Conservation (phyloP, 2,888 invertebrate species). For the Brassicogethes aeneus region DNA sequence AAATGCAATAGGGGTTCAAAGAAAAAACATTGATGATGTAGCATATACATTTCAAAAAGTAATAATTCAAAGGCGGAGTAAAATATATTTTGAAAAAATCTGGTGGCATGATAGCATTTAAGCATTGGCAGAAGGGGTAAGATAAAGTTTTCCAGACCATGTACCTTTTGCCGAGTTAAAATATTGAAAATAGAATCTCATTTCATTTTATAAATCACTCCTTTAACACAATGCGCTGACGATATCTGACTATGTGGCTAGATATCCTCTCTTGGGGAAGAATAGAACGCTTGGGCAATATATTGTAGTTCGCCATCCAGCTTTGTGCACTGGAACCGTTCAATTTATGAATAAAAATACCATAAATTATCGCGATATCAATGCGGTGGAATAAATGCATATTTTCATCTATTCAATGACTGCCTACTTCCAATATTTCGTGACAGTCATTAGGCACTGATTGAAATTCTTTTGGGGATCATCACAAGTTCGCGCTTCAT, state of each 20-base stretch:
- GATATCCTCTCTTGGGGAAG: slow-evolving; percentile 31
- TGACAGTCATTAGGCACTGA: slow-evolving; percentile 22
- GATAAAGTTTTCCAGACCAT: slow-evolving; percentile 29
- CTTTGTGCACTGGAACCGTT: slow-evolving; percentile 32
- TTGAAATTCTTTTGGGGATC: slow-evolving; percentile 19
- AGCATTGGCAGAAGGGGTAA: not conserved
- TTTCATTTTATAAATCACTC: slow-evolving; percentile 37
- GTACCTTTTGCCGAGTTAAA: slow-evolving; percentile 28
- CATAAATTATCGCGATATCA: slow-evolving; percentile 35
- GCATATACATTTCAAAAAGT: too few relatives aligned
- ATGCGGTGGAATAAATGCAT: slow-evolving; percentile 34
- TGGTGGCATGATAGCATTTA: too few relatives aligned
- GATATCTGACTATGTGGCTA: slow-evolving; percentile 29
- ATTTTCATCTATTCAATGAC: slow-evolving; percentile 28
- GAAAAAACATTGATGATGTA: too few relatives aligned
- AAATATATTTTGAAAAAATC: too few relatives aligned
- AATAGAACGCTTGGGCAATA: slow-evolving; percentile 27
- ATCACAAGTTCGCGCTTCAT: slow-evolving; percentile 8
- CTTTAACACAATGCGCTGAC: slow-evolving; percentile 33
- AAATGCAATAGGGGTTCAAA: too few relatives aligned
- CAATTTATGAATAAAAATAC: slow-evolving; percentile 38
- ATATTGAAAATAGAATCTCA: slow-evolving; percentile 32
- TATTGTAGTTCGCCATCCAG: slow-evolving; percentile 29
- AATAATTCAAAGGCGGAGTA: too few relatives aligned
- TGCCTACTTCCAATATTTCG: slow-evolving; percentile 10